Percentiles rank a stretch among this genome's conserved stretches.
Evolutionary conservation across 2,888 invertebrate genomes (phyloP).

Genomic region (Eledone cirrhosa): DNA sequence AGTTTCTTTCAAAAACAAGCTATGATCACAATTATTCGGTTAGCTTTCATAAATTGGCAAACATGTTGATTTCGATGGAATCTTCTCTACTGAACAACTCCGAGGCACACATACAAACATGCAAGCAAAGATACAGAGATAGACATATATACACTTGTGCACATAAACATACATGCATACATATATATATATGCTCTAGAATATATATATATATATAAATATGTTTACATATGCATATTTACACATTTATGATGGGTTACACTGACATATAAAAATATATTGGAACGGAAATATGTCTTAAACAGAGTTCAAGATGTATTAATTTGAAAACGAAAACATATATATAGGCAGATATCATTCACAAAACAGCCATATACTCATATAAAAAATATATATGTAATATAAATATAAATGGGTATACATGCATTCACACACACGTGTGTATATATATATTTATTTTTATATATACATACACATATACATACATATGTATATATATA

Average conservation of each 20-base stretch:
- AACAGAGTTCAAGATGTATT: background rate
- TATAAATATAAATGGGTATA: background rate
- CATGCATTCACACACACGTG: background rate
- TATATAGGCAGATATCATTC: background rate
- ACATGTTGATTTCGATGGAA: too few species aligned
- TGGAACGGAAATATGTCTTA: background rate
- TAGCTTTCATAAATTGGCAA: too few species aligned
- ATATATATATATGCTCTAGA: background rate
- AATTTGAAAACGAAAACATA: background rate
- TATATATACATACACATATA: background rate
- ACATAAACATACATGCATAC: background rate
- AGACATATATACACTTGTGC: background rate
- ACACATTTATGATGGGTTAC: background rate
- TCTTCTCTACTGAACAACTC: too few species aligned
- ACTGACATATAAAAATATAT: background rate
- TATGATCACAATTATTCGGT: too few species aligned
- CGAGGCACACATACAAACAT: background rate
- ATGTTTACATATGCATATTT: background rate
- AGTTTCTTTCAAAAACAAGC: too few species aligned
- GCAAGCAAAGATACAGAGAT: background rate
- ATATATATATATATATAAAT: background rate
- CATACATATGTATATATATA: background rate
- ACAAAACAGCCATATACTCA: background rate
- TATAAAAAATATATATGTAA: background rate
- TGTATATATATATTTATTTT: background rate